Conservation (phyloP, 1,140 invertebrate species). For the Oryctes rhinoceros region DNA sequence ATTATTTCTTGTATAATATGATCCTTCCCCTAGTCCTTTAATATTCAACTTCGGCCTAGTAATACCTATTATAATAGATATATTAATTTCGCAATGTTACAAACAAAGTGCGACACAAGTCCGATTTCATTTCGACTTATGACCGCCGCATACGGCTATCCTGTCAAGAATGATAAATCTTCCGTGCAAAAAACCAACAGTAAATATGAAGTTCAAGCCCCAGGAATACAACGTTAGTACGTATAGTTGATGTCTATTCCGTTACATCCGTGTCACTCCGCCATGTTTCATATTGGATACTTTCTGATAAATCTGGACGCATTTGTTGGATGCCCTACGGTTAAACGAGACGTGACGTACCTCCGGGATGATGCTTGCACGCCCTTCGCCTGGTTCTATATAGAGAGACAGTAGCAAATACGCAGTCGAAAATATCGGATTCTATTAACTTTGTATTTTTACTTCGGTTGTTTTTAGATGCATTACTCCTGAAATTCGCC, state of each 20-base stretch:
- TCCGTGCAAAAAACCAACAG: slow-evolving; percentile 12
- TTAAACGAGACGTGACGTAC: slow-evolving; percentile 17
- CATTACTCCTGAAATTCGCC: background rate
- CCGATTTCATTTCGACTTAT: slow-evolving; percentile 15
- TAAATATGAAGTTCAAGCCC: slow-evolving; percentile 18
- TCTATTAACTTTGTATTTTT: background rate
- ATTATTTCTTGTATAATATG: too few species aligned
- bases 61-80: background rate
- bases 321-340: slow-evolving; percentile 17
- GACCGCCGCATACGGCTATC: slow-evolving; percentile 4
- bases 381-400: background rate
- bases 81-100: slow-evolving; percentile 8
- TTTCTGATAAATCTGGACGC: slow-evolving; percentile 21
- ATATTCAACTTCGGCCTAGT: too few species aligned
- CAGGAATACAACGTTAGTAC: background rate
- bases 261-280: slow-evolving; percentile 11
- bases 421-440: background rate
- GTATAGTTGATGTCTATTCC: slow-evolving; percentile 8
- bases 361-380: background rate
- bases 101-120: background rate
- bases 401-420: background rate
- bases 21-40: too few species aligned
- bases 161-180: slow-evolving; percentile 18
- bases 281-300: slow-evolving; percentile 14
- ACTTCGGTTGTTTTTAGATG: background rate